Evolutionary conservation across 2,797 vertebrate species (phyloP), one percentile per base, ranked within the genome.

Genomic region (Acipenser transmontanus): DNA sequence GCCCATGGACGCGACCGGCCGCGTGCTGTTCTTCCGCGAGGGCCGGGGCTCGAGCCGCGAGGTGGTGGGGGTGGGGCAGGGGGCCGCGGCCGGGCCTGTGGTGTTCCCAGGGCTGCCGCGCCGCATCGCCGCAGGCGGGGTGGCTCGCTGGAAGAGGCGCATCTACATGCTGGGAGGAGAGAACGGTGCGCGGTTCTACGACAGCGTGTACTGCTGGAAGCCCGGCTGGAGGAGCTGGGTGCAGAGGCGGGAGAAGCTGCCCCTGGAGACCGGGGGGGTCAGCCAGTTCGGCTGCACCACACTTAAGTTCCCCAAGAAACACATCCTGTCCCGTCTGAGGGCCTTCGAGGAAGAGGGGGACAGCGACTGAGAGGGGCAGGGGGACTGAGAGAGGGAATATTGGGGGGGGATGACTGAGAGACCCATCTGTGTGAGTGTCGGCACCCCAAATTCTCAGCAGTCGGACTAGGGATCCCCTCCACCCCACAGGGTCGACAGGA

Each of bases 171-270:
- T 93, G 60, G 92, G 92, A 0, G 91, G 91, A 0, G 91, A 92
- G 61, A 91, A 92, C 5, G 87, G 85, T n/a, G 86, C 88, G 0
- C 77, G 87, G 3, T 90, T 91, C 71, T 92, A 91, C 1, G 90
- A 93, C 78, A 91, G 90, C 0, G 86, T 94, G 57, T 93, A 91
- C 79, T 92, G 89, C 52, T 94, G 92, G 92, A 93, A 90, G 69
- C 90, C 88, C 0, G 91, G 91, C 49, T 90, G 88, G 85, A 75
- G 87, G 49, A 91, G 85, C 72, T 94, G 92, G 92, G 88, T 89
- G 4, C 89, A 87, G 80, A 86, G 91, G 70, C 82, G 86, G 0
- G 89, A 92, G 72, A 88, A 91, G 66, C 84, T 94, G 10, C 91
- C 92, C 0, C 87, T 88, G 1, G 87, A 89, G 54, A 88, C 86